Percentiles rank a stretch among this genome's conserved stretches.
Evolutionary conservation across 2,113 vertebrate species (phyloP).

Genomic region (Zapus hudsonius): DNA sequence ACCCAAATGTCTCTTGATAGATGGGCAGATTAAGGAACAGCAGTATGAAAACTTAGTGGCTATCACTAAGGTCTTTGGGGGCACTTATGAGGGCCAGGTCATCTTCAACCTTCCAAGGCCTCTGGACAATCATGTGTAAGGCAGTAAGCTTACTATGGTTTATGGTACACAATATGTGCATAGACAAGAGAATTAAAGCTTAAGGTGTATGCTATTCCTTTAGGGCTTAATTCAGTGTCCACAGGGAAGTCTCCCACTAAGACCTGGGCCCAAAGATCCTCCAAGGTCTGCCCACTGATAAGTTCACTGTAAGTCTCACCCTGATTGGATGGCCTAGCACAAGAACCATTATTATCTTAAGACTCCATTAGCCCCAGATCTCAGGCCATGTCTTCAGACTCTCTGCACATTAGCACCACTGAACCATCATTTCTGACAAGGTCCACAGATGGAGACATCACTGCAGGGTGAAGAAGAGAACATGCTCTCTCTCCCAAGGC

Average conservation of each 20-base stretch:
- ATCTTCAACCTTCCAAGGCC: not conserved
- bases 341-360: not conserved
- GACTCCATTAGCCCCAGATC: not conserved
- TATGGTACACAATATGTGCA: not conserved
- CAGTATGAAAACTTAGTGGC: not conserved
- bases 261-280: not conserved
- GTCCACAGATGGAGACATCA: slow-evolving; percentile 53
- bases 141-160: not conserved
- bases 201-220: not conserved
- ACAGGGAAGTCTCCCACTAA: not conserved
- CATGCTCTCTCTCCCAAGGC: fast-evolving
- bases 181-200: not conserved
- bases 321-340: too few relatives aligned
- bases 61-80: not conserved
- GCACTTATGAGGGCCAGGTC: not conserved
- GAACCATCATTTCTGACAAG: not conserved
- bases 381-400: too few relatives aligned
- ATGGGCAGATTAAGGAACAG: not conserved
- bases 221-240: not conserved
- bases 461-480: not conserved
- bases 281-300: not conserved
- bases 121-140: not conserved
- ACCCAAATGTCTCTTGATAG: not conserved
- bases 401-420: too few relatives aligned
- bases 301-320: not conserved